Evolutionary conservation across 2,797 vertebrate genomes (phyloP), one percentile per base, ranked within the genome.

Genomic region (Ptychobarbus kaznakovi): DNA sequence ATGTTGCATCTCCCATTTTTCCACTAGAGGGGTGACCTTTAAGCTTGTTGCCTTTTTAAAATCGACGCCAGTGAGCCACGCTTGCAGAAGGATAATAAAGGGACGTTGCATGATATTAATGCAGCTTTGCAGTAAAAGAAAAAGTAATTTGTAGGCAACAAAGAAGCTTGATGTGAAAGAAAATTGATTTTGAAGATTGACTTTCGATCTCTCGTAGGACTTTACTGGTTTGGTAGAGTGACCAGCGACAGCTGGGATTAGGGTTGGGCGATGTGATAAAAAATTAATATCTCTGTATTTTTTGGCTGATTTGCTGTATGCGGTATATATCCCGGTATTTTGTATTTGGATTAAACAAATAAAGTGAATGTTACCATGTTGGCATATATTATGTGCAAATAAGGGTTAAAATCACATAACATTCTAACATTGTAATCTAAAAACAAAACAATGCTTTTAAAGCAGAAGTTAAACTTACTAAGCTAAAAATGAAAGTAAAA

Each of bases 111-210:
- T 46, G 46, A 82, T 90, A 86, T 89, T 88, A 72, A 86, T 73
- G 58, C 22, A 28, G 75, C 84, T 83, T 85, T 63, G 35, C 22
- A 61, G 38, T 80, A 63, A 49, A 81, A 86, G 42, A 82, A 75
- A 79, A 63, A 83, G 87, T 87, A 38, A 84, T 89, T 92, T 87
- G 84, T 46, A 53, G 79, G 18, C 88, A 84, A 91, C 88, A 92
- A 90, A 87, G 86, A 70, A 85, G 75, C 88, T 70, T 66, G 69
- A 77, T 90, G 87, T 86, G 46, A 88, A 78, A 79, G 82, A 87
- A 86, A 84, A 86, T 88, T 80, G 86, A 87, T 90, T 87, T 85
- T 42, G 84, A 53, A 86, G 84, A 88, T 88, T 86, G 83, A 42
- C 63, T 90, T 89, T 84, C 40, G 18, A 86, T 81, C 74, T 76